Base-by-base conservation (phyloP, 2,797 vertebrate species). In the Tolypeutes matacus region DNA sequence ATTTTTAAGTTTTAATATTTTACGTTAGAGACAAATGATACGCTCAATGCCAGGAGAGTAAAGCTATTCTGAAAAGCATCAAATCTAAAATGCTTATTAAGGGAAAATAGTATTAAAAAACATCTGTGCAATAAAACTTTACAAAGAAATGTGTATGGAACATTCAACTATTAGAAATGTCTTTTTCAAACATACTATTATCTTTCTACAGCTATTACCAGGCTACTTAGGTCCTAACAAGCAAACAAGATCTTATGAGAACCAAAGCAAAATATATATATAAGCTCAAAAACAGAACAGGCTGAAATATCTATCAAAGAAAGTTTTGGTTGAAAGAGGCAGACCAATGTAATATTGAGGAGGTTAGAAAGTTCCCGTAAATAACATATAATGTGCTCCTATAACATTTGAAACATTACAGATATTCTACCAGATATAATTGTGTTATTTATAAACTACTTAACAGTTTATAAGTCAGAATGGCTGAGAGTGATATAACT, bases 401-500 rank as follows among this genome's bases (percentile, higher is more conserved):
- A 36, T 18, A 83, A 80, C 11, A 94, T 11, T 8, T 39, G 31
- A 91, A 92, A 93, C 69, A 77, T 49, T 82, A 87, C 15, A 85
- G 51, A 36, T 87, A 70, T 88, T 75, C 34, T 77, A 81, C 1
- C 56, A 96, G 42, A 81, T 1, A 65, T 53, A 64, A 77, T 2
- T 86, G 17, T 69, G 49, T 85, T 90, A 65, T 65, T 75, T 90
- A 92, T 78, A 82, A 96, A 94, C 18, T 78, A 76, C 58, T 46
- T 65, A 93, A 72, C 21, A 65, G 75, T 27, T 73, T 69, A 36
- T 51, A 95, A 60, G 25, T 51, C 94, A 70, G 13, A 94, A 93
- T 31, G 67, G 60, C 67, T 91, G 51, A 91, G 72, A 93, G 0
- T 49, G 20, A 42, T 56, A 86, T 36, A 81, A 75, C 23, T 49